A percentile compares a stretch with the other conserved stretches of the same genome.
phyloP scores from a whole-genome alignment of 1,140 invertebrate species.

The Drosophila lacteicornis region DNA sequence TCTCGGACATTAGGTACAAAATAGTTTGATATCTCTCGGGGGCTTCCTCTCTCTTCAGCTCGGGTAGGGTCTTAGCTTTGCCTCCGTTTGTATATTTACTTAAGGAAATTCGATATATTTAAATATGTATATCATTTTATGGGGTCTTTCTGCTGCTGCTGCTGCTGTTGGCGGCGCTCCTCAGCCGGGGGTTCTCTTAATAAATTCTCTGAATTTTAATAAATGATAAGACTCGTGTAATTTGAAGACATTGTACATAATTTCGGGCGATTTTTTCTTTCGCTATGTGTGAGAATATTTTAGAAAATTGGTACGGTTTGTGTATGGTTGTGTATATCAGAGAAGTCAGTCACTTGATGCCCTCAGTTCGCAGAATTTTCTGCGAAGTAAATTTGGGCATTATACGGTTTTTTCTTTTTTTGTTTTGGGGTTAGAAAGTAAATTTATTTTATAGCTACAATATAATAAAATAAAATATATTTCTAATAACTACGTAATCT shows the following conservation, averaged over 20 bases:
- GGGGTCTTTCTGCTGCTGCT: constrained; percentile 30
- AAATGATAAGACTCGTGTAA: constrained; percentile 75
- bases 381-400: not conserved
- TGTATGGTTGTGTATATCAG: constrained; percentile 1
- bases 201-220: constrained; percentile 75
- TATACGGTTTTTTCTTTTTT: not conserved
- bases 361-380: constrained; percentile 42
- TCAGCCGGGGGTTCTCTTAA: constrained; percentile 54
- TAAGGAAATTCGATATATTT: constrained; percentile 76
- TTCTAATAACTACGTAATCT: not conserved
- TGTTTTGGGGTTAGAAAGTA: not conserved
- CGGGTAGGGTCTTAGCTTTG: constrained; percentile 15
- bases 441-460: no score
- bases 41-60: constrained; percentile 4
- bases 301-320: constrained; percentile 36
- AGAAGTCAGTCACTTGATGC: constrained; percentile 54
- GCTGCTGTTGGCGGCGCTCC: constrained; percentile 28
- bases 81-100: constrained; percentile 55
- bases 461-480: no score
- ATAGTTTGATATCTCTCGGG: constrained; percentile 60
- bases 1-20: constrained; percentile 65
- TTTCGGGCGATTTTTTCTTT: constrained; percentile 21
- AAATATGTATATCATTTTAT: constrained; percentile 64
- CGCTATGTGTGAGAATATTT: constrained; percentile 58
- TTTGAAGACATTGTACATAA: constrained; percentile 76